These are phyloP conservation scores for Halcyon senegalensis DNA, from an alignment of 2,113 vertebrate genomes.

Conservation along the genomic window DNA sequence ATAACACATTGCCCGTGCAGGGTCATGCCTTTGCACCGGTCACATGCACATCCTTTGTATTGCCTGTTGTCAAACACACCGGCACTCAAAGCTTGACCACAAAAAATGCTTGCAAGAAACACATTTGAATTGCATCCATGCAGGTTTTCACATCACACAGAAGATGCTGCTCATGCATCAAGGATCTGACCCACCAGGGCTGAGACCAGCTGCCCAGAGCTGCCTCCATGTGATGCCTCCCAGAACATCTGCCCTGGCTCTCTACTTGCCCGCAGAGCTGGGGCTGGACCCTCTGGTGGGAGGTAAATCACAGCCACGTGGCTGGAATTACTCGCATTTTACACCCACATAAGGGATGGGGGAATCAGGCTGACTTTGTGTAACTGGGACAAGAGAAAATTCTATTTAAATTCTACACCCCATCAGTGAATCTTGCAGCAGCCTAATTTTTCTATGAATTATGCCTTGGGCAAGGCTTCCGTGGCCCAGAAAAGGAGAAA, in stretches of 20 bases:
- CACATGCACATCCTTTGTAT: background rate
- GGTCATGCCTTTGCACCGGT: accelerated
- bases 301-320: background rate
- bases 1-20: accelerated
- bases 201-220: accelerated
- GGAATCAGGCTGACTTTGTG: conserved; percentile 28
- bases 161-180: accelerated
- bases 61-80: background rate
- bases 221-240: accelerated
- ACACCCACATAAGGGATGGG: background rate
- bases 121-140: background rate
- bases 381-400: conserved; percentile 67
- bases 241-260: background rate
- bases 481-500: conserved; percentile 61
- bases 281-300: background rate
- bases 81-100: background rate
- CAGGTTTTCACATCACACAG: background rate
- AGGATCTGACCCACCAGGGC: background rate
- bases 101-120: background rate
- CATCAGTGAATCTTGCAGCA: conserved; percentile 39
- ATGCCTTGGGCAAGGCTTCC: conserved; percentile 63
- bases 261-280: accelerated
- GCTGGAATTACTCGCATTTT: background rate
- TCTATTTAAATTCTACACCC: conserved; percentile 61
- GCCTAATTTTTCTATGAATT: conserved; percentile 56